A percentile compares a stretch with the other conserved stretches of the same genome.
Conservation (phyloP, 2,797 vertebrate genomes). For the Spea hammondii region DNA sequence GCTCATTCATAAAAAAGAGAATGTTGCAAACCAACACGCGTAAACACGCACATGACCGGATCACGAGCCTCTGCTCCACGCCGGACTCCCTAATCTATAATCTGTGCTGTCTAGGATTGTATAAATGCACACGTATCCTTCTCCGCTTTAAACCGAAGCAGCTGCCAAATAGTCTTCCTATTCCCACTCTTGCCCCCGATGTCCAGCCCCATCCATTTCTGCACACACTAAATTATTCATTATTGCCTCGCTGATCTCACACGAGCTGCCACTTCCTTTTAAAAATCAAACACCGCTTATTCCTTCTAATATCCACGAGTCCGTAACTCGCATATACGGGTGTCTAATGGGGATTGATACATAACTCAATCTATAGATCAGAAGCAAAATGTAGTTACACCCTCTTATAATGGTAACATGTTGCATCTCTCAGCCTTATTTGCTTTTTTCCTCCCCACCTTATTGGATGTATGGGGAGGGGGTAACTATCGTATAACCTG, state of each 20-base stretch:
- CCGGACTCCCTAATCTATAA: background rate
- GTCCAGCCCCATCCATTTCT: conserved; percentile 29
- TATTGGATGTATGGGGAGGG: conserved; percentile 31
- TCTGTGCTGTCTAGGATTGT: conserved; percentile 19
- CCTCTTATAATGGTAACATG: conserved; percentile 33
- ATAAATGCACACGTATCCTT: background rate
- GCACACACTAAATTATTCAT: conserved; percentile 38
- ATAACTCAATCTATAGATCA: background rate
- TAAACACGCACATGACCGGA: conserved; percentile 29
- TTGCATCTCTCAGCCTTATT: conserved; percentile 25
- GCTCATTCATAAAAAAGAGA: conserved; percentile 42
- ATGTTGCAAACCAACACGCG: background rate
- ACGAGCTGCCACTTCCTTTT: conserved; percentile 1
- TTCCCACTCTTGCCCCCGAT: background rate
- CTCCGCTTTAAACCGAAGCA: background rate
- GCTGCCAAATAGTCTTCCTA: background rate
- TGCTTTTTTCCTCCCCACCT: conserved; percentile 1
- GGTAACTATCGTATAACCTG: conserved; percentile 5
- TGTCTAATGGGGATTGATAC: background rate
- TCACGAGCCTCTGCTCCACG: background rate
- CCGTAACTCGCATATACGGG: background rate
- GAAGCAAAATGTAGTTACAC: background rate
- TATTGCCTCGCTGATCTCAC: conserved; percentile 22
- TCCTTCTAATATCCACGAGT: background rate
- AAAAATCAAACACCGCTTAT: background rate